These are phyloP conservation scores for Heteronetta atricapilla DNA, from an alignment of 2,113 vertebrate species.

Conservation along the genomic window DNA sequence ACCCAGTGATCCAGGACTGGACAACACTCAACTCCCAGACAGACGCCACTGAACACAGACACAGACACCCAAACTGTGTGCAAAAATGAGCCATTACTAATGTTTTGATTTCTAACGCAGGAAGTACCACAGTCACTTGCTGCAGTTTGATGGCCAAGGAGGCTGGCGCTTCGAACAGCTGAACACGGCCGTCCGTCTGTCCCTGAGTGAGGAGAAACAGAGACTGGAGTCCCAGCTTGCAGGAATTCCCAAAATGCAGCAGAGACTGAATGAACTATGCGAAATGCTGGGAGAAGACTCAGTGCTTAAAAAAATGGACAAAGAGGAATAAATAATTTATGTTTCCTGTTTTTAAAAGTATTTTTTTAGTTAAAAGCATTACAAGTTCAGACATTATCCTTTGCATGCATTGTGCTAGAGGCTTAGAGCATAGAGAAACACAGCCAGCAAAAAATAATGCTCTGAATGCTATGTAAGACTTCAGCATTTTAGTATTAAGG, in stretches of 20 bases:
- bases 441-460: constrained; percentile 54
- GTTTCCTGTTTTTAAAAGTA: constrained; percentile 50
- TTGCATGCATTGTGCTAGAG: constrained; percentile 71
- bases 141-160: constrained; percentile 98
- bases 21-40: not conserved
- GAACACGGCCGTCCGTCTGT: constrained; percentile 92
- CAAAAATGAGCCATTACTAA: constrained; percentile 8
- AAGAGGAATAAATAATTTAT: constrained; percentile 75
- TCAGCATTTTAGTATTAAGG: constrained; percentile 35
- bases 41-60: not conserved
- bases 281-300: constrained; percentile 97
- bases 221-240: constrained; percentile 95
- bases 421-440: constrained; percentile 65
- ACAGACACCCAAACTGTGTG: not conserved
- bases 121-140: constrained; percentile 98
- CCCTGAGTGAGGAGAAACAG: constrained; percentile 96
- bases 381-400: constrained; percentile 51
- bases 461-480: constrained; percentile 63
- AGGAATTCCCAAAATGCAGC: constrained; percentile 97
- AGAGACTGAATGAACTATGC: constrained; percentile 94
- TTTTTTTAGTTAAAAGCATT: constrained; percentile 66
- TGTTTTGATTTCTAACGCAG: constrained; percentile 74
- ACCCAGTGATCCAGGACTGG: not conserved
- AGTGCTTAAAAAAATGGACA: constrained; percentile 86
- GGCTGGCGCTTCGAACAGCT: constrained; percentile 96